Evolutionary conservation across 2,113 vertebrate species (phyloP).

Genomic region (Carassius carassius): DNA sequence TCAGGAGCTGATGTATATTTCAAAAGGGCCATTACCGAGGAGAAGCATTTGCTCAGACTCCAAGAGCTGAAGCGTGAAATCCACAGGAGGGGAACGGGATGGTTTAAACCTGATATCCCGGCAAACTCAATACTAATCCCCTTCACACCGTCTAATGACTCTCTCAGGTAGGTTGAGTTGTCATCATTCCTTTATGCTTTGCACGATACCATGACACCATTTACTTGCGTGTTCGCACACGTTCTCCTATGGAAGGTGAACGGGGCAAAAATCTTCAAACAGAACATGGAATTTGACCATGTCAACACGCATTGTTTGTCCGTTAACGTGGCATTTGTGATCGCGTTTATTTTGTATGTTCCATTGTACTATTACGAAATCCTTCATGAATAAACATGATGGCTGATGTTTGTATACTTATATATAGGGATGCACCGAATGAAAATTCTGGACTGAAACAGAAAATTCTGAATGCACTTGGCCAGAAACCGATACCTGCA

Average conservation of each 20-base stretch:
- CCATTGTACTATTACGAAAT: no score
- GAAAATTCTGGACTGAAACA: no score
- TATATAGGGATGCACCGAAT: no score
- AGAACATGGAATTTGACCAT: no score
- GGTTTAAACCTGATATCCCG: constrained; percentile 47
- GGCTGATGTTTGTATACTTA: no score
- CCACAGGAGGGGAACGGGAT: constrained; percentile 20
- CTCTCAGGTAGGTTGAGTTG: constrained; percentile 28
- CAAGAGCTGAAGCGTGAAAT: constrained; percentile 45
- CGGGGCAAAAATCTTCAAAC: no score
- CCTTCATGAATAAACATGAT: no score
- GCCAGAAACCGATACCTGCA: no score
- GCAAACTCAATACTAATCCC: constrained; percentile 47
- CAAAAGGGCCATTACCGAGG: constrained; percentile 25
- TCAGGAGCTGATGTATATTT: constrained; percentile 46
- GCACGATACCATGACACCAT: constrained; percentile 33
- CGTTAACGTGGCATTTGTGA: no score
- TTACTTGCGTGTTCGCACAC: not conserved
- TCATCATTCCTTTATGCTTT: constrained; percentile 43
- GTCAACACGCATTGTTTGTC: no score
- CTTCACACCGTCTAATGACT: constrained; percentile 23
- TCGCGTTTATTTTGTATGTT: no score
- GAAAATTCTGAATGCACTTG: no score
- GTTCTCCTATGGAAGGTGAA: not conserved
- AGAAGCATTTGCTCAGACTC: constrained; percentile 29